Evolutionary conservation across 2,888 invertebrate species (phyloP).

Genomic region (Druceiella hillmani): DNA sequence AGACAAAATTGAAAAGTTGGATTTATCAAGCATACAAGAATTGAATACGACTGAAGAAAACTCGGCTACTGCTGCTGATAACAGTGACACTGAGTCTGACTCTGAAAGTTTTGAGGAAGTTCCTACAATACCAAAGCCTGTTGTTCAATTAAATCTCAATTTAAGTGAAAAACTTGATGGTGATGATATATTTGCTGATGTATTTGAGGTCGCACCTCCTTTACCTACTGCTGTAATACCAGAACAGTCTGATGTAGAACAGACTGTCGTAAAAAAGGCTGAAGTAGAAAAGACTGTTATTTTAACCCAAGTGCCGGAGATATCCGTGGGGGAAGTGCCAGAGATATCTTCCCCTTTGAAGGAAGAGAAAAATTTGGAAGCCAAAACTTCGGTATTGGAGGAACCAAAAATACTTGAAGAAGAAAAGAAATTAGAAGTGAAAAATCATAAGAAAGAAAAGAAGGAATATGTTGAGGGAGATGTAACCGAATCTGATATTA

Average conservation of each 20-base stretch:
- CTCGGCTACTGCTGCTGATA: conserved; percentile 20
- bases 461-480: conserved; percentile 3
- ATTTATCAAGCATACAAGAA: conserved; percentile 7
- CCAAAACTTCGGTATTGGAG: too few relatives aligned
- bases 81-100: conserved; percentile 50
- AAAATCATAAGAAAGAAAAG: background rate
- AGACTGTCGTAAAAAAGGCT: too few relatives aligned
- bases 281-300: too few relatives aligned
- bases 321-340: too few relatives aligned
- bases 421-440: conserved; percentile 11
- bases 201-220: too few relatives aligned
- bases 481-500: conserved; percentile 25
- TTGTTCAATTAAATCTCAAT: conserved; percentile 43
- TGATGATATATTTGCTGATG: conserved; percentile 70
- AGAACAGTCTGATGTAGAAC: too few relatives aligned
- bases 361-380: conserved; percentile 5
- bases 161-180: conserved; percentile 32
- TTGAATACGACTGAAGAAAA: conserved; percentile 5
- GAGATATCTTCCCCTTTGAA: too few relatives aligned
- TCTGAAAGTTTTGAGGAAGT: conserved; percentile 40
- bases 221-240: too few relatives aligned
- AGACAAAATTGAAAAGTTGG: conserved; percentile 6
- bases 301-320: too few relatives aligned
- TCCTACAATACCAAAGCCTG: conserved; percentile 33
- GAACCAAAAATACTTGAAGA: conserved; percentile 7